phyloP scores from a whole-genome alignment of 2,888 invertebrate genomes.

The Helobdella robusta region DNA sequence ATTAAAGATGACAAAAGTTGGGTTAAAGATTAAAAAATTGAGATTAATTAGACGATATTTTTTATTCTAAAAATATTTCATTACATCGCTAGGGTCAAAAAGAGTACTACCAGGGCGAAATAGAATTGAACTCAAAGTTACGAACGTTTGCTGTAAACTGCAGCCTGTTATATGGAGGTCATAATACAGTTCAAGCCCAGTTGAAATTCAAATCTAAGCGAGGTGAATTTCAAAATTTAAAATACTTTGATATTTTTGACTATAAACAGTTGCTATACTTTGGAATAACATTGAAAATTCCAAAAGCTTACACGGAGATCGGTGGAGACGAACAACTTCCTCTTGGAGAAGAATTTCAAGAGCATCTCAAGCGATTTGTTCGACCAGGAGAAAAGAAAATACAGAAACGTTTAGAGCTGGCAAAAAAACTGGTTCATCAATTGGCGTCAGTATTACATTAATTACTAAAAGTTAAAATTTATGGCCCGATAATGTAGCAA shows the following conservation, averaged over 20 bases:
- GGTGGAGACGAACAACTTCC: conserved; percentile 38
- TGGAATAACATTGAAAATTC: background rate
- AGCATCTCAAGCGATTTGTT: conserved; percentile 37
- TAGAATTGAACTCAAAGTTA: conserved; percentile 47
- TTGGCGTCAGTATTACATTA: conserved; percentile 31
- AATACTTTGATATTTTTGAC: background rate
- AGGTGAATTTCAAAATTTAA: too few species aligned
- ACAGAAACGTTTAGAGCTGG: conserved; percentile 33
- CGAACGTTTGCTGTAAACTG: conserved; percentile 46
- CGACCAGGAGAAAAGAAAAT: conserved; percentile 35
- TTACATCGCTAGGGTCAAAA: conserved; percentile 32
- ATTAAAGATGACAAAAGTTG: conserved; percentile 32
- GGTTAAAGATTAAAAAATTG: too few species aligned
- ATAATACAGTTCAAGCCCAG: conserved; percentile 48
- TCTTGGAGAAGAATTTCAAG: conserved; percentile 39
- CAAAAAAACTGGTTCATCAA: conserved; percentile 35
- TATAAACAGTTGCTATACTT: background rate
- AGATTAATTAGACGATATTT: background rate
- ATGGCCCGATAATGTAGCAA: too few species aligned
- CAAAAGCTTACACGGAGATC: conserved; percentile 37
- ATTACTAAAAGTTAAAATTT: background rate
- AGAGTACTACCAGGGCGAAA: conserved; percentile 46
- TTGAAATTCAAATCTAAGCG: conserved; percentile 44
- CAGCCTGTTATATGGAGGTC: conserved; percentile 47
- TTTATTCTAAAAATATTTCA: background rate